Percentiles rank a stretch among this genome's conserved stretches.
Conservation (phyloP, 2,113 vertebrate species). For the Paedocypris sp. region DNA sequence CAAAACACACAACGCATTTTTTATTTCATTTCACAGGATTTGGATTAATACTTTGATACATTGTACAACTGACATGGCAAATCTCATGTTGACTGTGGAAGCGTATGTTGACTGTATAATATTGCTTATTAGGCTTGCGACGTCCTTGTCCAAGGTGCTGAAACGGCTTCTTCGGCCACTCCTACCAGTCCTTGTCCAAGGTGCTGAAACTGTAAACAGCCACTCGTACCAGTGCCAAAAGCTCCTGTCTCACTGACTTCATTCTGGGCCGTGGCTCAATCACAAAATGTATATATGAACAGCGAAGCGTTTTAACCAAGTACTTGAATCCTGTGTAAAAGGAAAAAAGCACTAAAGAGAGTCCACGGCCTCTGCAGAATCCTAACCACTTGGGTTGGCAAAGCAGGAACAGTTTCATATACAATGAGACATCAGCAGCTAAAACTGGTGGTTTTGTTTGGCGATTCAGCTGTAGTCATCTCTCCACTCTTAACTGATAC, state of each 20-base stretch:
- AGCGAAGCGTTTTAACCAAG: constrained; percentile 35
- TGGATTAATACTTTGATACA: no score
- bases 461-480: not conserved
- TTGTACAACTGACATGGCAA: no score
- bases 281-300: constrained; percentile 31
- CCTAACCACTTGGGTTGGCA: constrained; percentile 15
- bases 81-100: not conserved
- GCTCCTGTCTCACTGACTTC: constrained; percentile 30
- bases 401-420: constrained; percentile 8
- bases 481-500: not conserved
- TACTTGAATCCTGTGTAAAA: constrained; percentile 41
- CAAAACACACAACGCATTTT: constrained; percentile 11
- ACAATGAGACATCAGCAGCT: no score
- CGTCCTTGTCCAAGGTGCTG: constrained; percentile 22
- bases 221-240: constrained; percentile 53
- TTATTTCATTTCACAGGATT: no score
- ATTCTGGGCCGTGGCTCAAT: constrained; percentile 18
- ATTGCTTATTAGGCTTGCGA: not conserved
- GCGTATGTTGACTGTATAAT: not conserved
- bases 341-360: constrained; percentile 7
- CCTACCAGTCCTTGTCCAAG: constrained; percentile 43
- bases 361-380: not conserved
- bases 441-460: constrained; percentile 47
- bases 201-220: constrained; percentile 39
- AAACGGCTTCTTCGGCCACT: constrained; percentile 37